phyloP scores from a whole-genome alignment of 2,797 vertebrate species.

The Gila robusta region DNA sequence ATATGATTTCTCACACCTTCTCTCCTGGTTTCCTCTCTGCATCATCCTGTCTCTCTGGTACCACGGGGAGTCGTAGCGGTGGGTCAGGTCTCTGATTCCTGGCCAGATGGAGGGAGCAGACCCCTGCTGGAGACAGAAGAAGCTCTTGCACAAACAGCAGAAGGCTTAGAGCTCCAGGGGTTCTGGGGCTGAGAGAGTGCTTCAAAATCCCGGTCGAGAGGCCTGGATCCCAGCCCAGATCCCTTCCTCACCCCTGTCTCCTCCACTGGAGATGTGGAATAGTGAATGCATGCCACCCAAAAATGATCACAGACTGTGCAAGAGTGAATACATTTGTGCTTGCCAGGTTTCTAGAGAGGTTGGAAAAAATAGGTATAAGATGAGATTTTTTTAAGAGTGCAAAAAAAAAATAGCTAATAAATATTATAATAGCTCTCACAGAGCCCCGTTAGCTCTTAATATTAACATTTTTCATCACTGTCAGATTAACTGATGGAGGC shows the following conservation, averaged over 20 bases:
- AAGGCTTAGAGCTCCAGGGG: conserved; percentile 74
- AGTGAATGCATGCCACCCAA: conserved; percentile 14
- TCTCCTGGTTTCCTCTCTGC: conserved; percentile 69
- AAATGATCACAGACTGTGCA: conserved; percentile 15
- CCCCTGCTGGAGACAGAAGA: conserved; percentile 47
- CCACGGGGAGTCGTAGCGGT: conserved; percentile 35
- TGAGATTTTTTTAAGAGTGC: neutral
- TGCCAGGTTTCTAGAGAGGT: conserved; percentile 17
- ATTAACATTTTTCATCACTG: neutral
- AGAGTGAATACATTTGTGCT: neutral
- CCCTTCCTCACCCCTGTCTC: conserved; percentile 64
- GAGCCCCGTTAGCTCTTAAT: conserved; percentile 2
- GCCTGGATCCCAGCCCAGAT: conserved; percentile 64
- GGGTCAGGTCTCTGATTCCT: conserved; percentile 53
- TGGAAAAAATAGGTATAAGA: neutral
- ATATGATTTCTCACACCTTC: conserved; percentile 40
- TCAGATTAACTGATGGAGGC: conserved; percentile 20
- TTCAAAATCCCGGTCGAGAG: conserved; percentile 68
- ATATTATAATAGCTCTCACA: neutral
- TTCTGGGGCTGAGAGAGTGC: conserved; percentile 63
- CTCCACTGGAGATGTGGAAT: conserved; percentile 49
- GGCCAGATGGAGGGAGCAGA: conserved; percentile 69
- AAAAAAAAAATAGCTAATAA: conserved; percentile 5
- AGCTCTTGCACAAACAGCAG: conserved; percentile 76
- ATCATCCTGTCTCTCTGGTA: conserved; percentile 64